Conservation (phyloP, 2,888 invertebrate species). For the Tachina fera region DNA sequence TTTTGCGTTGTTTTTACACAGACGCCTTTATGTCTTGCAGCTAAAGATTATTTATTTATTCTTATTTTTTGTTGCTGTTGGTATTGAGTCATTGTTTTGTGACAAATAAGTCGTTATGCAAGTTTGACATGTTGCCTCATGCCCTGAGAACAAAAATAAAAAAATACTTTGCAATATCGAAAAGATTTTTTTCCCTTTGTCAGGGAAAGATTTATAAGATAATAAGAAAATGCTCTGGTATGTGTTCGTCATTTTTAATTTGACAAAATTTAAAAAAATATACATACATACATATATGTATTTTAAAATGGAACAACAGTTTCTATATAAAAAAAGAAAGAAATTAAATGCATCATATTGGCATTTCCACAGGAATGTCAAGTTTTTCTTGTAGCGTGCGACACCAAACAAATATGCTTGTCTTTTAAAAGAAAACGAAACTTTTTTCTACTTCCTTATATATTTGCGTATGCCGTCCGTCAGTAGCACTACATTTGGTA, state of each 20-base stretch:
- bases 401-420: too few species aligned
- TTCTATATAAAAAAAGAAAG: too few species aligned
- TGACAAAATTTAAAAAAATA: not conserved
- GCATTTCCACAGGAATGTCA: too few species aligned
- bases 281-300: too few species aligned
- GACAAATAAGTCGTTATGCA: slow-evolving; percentile 66
- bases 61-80: not conserved
- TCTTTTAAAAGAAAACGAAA: too few species aligned
- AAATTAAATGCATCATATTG: too few species aligned
- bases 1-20: slow-evolving; percentile 21
- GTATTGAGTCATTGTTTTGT: slow-evolving; percentile 65
- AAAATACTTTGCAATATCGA: slow-evolving; percentile 39
- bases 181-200: slow-evolving; percentile 16
- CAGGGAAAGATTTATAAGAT: slow-evolving; percentile 16
- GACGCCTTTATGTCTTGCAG: slow-evolving; percentile 67
- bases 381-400: too few species aligned
- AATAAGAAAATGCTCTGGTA: not conserved
- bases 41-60: slow-evolving; percentile 48
- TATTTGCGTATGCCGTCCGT: too few species aligned
- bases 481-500: too few species aligned
- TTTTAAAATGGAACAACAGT: too few species aligned
- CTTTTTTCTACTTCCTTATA: too few species aligned
- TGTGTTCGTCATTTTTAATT: not conserved
- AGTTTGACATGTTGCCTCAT: slow-evolving; percentile 62
- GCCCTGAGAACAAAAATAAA: slow-evolving; percentile 16